Evolutionary conservation across 2,113 vertebrate species (phyloP), one percentile per base, ranked within the genome.

Genomic region (Forbesichthys agassizii): DNA sequence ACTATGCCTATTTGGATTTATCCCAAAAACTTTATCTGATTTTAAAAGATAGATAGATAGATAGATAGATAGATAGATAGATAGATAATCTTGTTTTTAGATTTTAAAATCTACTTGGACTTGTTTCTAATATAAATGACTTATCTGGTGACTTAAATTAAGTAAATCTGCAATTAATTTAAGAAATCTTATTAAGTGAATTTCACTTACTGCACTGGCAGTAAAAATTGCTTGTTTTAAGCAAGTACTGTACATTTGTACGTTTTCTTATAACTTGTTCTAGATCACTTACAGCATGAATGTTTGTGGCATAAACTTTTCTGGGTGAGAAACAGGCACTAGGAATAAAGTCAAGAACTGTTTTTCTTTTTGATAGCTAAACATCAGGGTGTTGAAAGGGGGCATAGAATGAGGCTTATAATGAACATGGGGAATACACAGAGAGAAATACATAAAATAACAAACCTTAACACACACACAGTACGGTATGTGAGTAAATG

Each of bases 221-320:
- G 16, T 16, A 16, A 16, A 16, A 16, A 16, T 16, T 16, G 16
- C 16, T 16, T 16, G 16, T 16, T 16, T 16, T 16, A 16, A 16
- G 16, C 16, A 49, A 6, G 42, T 14, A 61, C 13, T 12, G 13
- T 16, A 83, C 74, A 79, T 54, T 48, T 77, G 82, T 57, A 57
- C 46, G 10, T 27, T 27, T 27, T 27, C 2, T 27, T 27, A 27
- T 27, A 27, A 27, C 2, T 27, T 27, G 27, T 65, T 48, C 12
- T 1, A 11, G 67, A 80, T 72, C 66, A 77, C 66, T 77, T 27
- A 27, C 1, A 27, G 36, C 48, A 63, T 62, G 51, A 79, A 84
- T 81, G 57, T 83, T 78, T 79, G 67, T 20, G 61, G 61, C 49
- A 53, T 67, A 27, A 27, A 27, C 27, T 27, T 5, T 42, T 42